Base-by-base conservation (phyloP, 2,113 vertebrate species). In the Tautogolabrus adspersus region DNA sequence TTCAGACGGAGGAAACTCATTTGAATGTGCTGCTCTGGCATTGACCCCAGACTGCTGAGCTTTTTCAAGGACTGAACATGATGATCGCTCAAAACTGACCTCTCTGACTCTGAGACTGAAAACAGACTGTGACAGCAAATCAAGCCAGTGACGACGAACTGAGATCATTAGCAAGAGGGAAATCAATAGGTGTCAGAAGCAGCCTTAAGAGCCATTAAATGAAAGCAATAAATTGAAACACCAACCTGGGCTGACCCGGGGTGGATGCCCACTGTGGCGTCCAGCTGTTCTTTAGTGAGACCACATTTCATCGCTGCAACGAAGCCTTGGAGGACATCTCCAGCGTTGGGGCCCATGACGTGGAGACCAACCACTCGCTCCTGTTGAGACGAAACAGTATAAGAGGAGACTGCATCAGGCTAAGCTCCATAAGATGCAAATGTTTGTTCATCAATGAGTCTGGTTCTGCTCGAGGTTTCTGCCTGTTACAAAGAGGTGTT, bases 261-360 rank as follows among this genome's bases (percentile, higher is more conserved):
- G 52, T 96, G 95, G 85, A 96, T 94, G 30, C 95, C 95, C 9
- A 96, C 82, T 0, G 95, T 96, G 85, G 23, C 81, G 71, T 96
- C 95, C 88, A 96, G 81, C 77, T 95, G 94, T 6, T 80, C 44
- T 77, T 96, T 96, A 62, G 95, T 97, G 40, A 97, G 37, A 1
- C 96, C 95, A 52, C 96, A 96, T 81, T 95, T 96, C 16, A 96
- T 94, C 0, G 94, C 95, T 0, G 93, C 94, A 15, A 93, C 94
- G n/a, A 96, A 97, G 47, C 95, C 96, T 78, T 96, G 96, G 0
- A 96, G 95, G 18, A 97, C 80, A 87, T 96, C 96, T 81, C 94
- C 96, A 42, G 95, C 95, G 5, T 93, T 96, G 44, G 96, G 96
- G 46, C 94, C 94, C 74, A 96, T 93, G 2, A 96, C 42, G 1